A percentile compares a stretch with the other conserved stretches of the same genome.
Conservation (phyloP, 2,888 invertebrate genomes). For the Eueremaeus valkanovi region DNA sequence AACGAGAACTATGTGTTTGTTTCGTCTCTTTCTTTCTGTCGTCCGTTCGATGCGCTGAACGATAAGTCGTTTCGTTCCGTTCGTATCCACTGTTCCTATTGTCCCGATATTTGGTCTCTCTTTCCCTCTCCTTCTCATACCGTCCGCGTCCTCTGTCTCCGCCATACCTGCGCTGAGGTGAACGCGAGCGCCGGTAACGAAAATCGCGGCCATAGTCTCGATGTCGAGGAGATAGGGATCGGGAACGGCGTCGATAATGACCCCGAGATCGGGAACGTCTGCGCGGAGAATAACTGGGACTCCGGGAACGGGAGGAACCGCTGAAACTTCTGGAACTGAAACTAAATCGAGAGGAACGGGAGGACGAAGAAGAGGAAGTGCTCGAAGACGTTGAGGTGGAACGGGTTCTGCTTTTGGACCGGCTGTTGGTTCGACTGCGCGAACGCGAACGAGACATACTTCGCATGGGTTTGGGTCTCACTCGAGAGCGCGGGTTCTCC, state of each 20-base stretch:
- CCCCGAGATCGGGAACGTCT: constrained; percentile 9
- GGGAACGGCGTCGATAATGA: background rate
- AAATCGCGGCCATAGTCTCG: background rate
- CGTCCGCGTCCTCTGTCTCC: background rate
- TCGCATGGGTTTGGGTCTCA: constrained; percentile 48
- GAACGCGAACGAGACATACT: constrained; percentile 39
- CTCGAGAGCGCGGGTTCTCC: background rate
- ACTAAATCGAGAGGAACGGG: constrained; percentile 26
- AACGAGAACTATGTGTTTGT: constrained; percentile 1
- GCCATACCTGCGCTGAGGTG: background rate
- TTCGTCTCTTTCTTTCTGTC: background rate
- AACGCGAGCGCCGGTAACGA: constrained; percentile 4
- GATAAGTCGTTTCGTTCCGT: background rate
- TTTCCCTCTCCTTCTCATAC: background rate
- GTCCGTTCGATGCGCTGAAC: constrained; percentile 6
- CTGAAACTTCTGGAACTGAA: background rate
- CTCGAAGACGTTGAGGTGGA: constrained; percentile 44
- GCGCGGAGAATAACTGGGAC: constrained; percentile 11
- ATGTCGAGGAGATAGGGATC: constrained; percentile 1
- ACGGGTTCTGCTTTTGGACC: constrained; percentile 53
- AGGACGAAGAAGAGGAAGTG: constrained; percentile 26
- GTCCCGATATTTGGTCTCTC: constrained; percentile 1
- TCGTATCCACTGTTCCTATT: background rate
- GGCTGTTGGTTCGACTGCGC: constrained; percentile 48
- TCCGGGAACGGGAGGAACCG: background rate